phyloP scores from a whole-genome alignment of 2,888 invertebrate genomes.

The Odontomyia ornata region DNA sequence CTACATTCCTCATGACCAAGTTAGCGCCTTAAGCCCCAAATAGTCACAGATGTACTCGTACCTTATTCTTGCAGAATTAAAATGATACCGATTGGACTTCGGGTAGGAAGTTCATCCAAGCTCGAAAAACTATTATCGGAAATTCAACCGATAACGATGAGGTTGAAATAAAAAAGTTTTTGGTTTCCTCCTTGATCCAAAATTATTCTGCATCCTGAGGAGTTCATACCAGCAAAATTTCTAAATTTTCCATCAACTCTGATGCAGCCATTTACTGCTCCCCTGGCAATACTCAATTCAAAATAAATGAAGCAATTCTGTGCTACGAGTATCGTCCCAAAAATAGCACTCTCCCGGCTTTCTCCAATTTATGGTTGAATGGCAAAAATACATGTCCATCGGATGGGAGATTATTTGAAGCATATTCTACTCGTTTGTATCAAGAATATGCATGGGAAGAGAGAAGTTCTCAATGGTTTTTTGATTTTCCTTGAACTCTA shows the following conservation, averaged over 20 bases:
- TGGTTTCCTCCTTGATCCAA: too few species aligned
- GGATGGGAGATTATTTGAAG: too few species aligned
- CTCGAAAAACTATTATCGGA: not conserved
- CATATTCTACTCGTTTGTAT: too few species aligned
- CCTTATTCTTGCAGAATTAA: not conserved
- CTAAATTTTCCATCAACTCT: not conserved
- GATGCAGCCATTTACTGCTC: not conserved
- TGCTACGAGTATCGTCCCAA: not conserved
- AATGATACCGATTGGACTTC: not conserved
- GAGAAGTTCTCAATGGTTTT: too few species aligned
- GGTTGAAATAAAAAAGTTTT: too few species aligned
- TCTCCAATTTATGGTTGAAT: too few species aligned
- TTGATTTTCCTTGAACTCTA: too few species aligned
- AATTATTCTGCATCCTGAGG: not conserved
- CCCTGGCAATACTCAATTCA: conserved; percentile 19
- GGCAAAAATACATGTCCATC: too few species aligned
- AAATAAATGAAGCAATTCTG: not conserved
- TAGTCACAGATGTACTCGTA: not conserved
- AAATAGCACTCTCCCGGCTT: not conserved
- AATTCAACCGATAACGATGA: not conserved
- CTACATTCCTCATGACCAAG: not conserved
- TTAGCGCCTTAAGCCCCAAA: too few species aligned
- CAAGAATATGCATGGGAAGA: too few species aligned
- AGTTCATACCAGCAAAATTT: not conserved
- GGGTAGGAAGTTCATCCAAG: not conserved